phyloP scores from a whole-genome alignment of 2,113 vertebrate genomes.

The Cryptoleucopteryx plumbea region DNA sequence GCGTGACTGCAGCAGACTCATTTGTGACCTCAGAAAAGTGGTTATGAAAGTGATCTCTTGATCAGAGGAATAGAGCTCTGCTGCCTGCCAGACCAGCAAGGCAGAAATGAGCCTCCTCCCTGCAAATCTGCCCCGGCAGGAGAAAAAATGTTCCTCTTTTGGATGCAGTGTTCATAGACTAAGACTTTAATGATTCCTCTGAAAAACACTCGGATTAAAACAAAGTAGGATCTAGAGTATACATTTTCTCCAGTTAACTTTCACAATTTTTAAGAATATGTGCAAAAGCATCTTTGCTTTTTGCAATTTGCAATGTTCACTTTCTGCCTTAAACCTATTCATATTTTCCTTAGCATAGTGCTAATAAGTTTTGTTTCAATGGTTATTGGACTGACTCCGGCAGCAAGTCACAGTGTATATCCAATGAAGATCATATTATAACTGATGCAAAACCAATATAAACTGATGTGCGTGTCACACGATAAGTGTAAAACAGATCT shows the following conservation, averaged over 20 bases:
- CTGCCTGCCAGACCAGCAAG: conserved; percentile 72
- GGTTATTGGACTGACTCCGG: neutral
- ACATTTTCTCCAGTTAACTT: neutral
- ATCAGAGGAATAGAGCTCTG: conserved; percentile 66
- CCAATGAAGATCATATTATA: neutral
- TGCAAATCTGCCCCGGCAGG: conserved; percentile 17
- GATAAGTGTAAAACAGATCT: neutral
- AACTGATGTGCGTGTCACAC: neutral
- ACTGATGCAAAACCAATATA: neutral
- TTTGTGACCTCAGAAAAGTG: conserved; percentile 87
- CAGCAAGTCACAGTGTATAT: neutral
- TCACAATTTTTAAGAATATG: neutral
- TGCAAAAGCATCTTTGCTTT: neutral
- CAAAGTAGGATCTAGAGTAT: neutral
- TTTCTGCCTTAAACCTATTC: neutral
- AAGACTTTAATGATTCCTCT: neutral
- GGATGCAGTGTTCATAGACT: neutral
- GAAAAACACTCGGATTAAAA: neutral
- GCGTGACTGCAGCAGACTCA: conserved; percentile 89
- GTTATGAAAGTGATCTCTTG: conserved; percentile 88
- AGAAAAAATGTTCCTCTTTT: conserved; percentile 35
- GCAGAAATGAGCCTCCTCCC: conserved; percentile 76
- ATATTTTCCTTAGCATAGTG: neutral
- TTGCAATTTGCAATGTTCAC: neutral
- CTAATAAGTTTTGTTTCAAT: neutral